phyloP scores from a whole-genome alignment of 2,797 vertebrate species.

The Pitangus sulphuratus region DNA sequence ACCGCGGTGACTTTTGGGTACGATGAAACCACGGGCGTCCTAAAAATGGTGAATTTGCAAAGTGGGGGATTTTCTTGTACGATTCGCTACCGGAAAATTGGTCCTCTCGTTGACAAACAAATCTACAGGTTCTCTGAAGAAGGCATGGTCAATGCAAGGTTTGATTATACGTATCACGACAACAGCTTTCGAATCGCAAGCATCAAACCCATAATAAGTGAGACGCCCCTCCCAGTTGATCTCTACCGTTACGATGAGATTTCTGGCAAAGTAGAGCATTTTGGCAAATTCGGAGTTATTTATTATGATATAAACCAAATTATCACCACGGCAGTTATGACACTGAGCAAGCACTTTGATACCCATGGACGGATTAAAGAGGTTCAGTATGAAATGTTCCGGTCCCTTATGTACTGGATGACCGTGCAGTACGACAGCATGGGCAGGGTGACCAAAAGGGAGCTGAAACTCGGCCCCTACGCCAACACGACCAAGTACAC shows the following conservation, averaged over 20 bases:
- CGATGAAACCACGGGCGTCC: conserved; percentile 93
- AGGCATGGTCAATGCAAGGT: conserved; percentile 98
- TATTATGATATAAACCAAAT: conserved; percentile 99
- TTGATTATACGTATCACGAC: conserved; percentile 98
- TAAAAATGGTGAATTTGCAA: conserved; percentile 98
- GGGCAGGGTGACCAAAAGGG: conserved; percentile 96
- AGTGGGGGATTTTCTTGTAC: conserved; percentile 97
- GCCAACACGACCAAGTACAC: conserved; percentile 98
- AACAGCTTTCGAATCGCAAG: conserved; percentile 98
- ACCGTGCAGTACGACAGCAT: conserved; percentile 98
- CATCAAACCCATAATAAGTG: conserved; percentile 98
- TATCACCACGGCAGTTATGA: conserved; percentile 99
- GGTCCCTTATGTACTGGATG: conserved; percentile 99
- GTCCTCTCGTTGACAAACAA: conserved; percentile 96
- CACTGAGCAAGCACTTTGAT: conserved; percentile 98
- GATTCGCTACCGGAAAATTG: conserved; percentile 96
- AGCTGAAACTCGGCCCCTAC: conserved; percentile 96
- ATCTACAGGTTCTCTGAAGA: conserved; percentile 98
- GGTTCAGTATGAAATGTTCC: conserved; percentile 98
- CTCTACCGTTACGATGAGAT: conserved; percentile 98
- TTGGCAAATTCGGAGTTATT: conserved; percentile 98
- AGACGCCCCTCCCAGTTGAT: conserved; percentile 96
- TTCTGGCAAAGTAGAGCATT: conserved; percentile 95
- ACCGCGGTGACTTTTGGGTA: conserved; percentile 97
- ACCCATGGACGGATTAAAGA: conserved; percentile 98